Base-by-base conservation (phyloP, 2,113 vertebrate genomes). In the Progne subis region DNA sequence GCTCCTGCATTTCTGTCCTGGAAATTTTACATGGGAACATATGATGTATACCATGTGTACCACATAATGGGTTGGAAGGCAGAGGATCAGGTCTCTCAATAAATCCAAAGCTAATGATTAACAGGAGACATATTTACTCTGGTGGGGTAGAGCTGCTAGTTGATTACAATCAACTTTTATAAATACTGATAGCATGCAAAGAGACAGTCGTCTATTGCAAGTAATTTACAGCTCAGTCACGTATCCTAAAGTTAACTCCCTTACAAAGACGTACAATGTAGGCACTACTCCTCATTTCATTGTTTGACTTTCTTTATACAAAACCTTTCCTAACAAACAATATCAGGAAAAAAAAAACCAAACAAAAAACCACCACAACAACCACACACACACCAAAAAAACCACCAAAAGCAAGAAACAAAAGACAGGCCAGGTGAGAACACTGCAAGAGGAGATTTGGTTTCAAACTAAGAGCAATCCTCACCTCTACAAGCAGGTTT, bases 61-160 rank as follows among this genome's bases (percentile, higher is more conserved):
- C 59, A 55, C 68, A 50, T 6, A 26, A 44, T 28, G 14, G 19
- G n/a, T 13, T 88, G 59, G 59, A 82, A 74, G 57, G 55, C 67
- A 76, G 61, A 32, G 15, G 43, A 72, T 86, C 85, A 82, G 43
- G 43, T 37, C 29, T 60, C 49, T 24, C 46, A 25, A 26, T 70
- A 86, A 24, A 68, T 34, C 32, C 47, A 55, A 84, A 83, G 94
- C 56, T 92, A 96, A 96, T 95, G 52, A 90, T 97, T 96, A 96
- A 95, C 87, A 88, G 50, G 11, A 88, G 28, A 68, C 8, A 18
- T 95, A 77, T 94, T 96, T 94, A 83, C 56, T 93, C 28, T 93
- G 74, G 79, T 46, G 95, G 79, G 72, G 82, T 7, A 86, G 79
- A 81, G 47, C 82, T 88, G n/a, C 68, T 60, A 61, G 79, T 20